Base-by-base conservation (phyloP, 2,113 vertebrate genomes). In the Lates calcarifer region DNA sequence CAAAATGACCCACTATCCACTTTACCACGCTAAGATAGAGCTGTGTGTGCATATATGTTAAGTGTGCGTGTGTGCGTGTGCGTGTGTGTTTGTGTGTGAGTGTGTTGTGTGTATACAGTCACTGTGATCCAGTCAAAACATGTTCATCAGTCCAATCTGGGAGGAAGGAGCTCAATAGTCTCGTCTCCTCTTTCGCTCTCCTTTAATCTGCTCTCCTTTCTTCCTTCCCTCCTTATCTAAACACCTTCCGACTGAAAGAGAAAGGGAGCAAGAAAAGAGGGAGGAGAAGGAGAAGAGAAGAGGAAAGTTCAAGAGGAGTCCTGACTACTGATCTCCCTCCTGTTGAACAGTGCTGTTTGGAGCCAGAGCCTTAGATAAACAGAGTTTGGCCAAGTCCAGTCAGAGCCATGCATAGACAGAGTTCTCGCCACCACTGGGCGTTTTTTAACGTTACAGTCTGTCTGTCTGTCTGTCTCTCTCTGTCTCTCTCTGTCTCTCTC, bases 1-100 rank as follows among this genome's bases (percentile, higher is more conserved):
- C 97, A 98, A 99, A 99, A 99, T 96, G 98, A 98, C 98, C 98
- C 98, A 98, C 98, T 98, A 98, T 98, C 98, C 97, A 98, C 92
- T 68, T 86, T 29, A 81, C 91, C 91, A 89, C 55, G 69, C 69
- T 73, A 62, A 33, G 58, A 85, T 43, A 43, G 74, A 61, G 62
- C 55, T 74, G 86, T 29, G 33, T 74, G 55, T 28, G 6, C 31
- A 6, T 4, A 11, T 15, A 2, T 5, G 5, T 55, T n/a, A n/a
- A n/a, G 26, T 31, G 37, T 20, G n/a, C 65, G 47, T 61, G 61
- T 43, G 39, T 79, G 65, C 79, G 18, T 58, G 76, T n/a, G 51
- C 65, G 43, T 75, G 60, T 62, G 64, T 58, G 55, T 76, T 60
- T 84, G 57, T 58, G 17, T 63, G 65, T 53, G 72, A 47, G 61